Conservation (phyloP, 2,113 vertebrate genomes). For the Perognathus longimembris region DNA sequence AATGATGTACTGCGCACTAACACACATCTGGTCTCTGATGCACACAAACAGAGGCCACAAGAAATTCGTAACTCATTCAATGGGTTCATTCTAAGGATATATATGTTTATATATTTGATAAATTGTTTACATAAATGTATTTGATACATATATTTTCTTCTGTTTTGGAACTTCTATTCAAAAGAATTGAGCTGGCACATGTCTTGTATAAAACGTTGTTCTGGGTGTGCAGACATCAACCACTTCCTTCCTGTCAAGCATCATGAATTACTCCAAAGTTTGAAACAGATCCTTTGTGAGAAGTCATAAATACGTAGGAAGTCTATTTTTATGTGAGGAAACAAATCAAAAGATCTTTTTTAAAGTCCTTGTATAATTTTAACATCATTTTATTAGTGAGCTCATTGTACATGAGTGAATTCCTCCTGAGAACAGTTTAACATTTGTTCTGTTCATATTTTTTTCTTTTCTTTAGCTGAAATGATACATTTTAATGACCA, state of each 20-base stretch:
- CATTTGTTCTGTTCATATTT: constrained; percentile 7
- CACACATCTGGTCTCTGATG: neutral
- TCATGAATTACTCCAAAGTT: neutral
- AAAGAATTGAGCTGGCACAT: neutral
- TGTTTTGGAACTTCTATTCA: neutral
- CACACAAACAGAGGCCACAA: accelerated
- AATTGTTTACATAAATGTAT: neutral
- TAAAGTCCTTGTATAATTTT: neutral
- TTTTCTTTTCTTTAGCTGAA: neutral
- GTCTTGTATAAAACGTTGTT: neutral
- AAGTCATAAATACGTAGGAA: neutral
- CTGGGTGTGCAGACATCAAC: neutral
- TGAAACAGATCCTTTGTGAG: neutral
- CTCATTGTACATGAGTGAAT: neutral
- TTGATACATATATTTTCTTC: neutral
- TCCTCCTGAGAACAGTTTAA: constrained; percentile 24
- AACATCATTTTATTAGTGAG: neutral
- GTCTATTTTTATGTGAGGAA: neutral
- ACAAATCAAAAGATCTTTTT: constrained; percentile 4
- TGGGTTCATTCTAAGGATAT: neutral
- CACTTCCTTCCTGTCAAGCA: neutral
- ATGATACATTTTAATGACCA: constrained; percentile 13
- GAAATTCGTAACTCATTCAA: neutral
- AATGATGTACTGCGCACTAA: neutral
- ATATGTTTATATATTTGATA: neutral